These are phyloP conservation scores for Drosophila aldrichi DNA, from an alignment of 2,888 invertebrate species.

Conservation along the genomic window DNA sequence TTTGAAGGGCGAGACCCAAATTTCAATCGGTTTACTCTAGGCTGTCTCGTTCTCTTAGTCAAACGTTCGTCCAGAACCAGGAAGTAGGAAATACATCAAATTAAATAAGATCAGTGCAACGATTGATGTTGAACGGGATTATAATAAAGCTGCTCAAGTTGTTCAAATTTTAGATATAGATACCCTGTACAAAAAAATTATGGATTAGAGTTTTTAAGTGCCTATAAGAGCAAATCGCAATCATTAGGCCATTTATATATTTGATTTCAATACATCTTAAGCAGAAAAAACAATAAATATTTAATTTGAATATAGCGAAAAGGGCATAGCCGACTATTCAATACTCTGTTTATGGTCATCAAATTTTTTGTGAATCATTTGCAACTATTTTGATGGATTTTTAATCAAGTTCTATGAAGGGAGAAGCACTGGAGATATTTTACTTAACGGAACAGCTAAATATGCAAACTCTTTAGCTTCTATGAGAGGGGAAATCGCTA, in stretches of 20 bases:
- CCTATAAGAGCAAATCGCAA: background rate
- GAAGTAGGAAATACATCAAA: constrained; percentile 3
- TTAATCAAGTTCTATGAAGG: too few relatives aligned
- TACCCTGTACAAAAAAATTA: background rate
- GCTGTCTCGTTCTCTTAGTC: background rate
- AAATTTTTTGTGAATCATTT: background rate
- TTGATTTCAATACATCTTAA: background rate
- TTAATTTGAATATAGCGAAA: background rate
- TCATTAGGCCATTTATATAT: background rate
- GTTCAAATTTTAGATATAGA: background rate
- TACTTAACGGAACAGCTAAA: too few relatives aligned
- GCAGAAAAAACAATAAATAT: background rate
- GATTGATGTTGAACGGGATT: background rate
- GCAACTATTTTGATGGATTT: too few relatives aligned
- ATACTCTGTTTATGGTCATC: background rate
- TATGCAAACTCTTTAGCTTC: too few relatives aligned
- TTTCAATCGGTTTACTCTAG: constrained; percentile 14
- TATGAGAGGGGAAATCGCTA: too few relatives aligned
- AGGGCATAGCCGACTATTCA: background rate
- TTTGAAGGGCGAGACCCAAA: constrained; percentile 47
- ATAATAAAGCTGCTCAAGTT: background rate
- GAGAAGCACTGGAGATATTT: too few relatives aligned
- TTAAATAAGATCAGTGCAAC: background rate
- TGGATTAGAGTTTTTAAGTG: background rate
- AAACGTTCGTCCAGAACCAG: constrained; percentile 1